Evolutionary conservation across 2,888 invertebrate species (phyloP), one percentile per base, ranked within the genome.

Genomic region (Eueremaeus valkanovi): DNA sequence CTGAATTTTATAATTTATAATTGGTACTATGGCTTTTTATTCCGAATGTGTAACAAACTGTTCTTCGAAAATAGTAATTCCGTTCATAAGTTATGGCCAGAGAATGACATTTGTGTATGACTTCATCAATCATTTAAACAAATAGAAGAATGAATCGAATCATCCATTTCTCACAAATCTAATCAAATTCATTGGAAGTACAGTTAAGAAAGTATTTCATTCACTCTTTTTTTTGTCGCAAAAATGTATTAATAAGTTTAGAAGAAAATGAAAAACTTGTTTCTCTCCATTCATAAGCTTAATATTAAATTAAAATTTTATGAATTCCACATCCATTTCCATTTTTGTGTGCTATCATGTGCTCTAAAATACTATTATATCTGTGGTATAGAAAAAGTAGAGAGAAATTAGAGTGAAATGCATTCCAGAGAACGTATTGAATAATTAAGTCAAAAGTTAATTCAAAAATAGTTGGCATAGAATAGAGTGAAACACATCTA

Each of bases 221-320:
- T n/a, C n/a, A n/a, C n/a, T n/a, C n/a, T n/a, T n/a, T n/a, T n/a
- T n/a, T n/a, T n/a, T n/a, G n/a, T n/a, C n/a, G n/a, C n/a, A n/a
- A n/a, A n/a, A n/a, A n/a, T n/a, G n/a, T n/a, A n/a, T n/a, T n/a
- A n/a, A n/a, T n/a, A n/a, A n/a, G n/a, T n/a, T n/a, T n/a, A n/a
- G n/a, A n/a, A n/a, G n/a, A n/a, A n/a, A n/a, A n/a, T n/a, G n/a
- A n/a, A n/a, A n/a, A n/a, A n/a, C n/a, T n/a, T n/a, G n/a, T n/a
- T n/a, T n/a, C n/a, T n/a, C n/a, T n/a, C n/a, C n/a, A n/a, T n/a
- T n/a, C n/a, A 36, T 8, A 11, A 11, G 36, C 11, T 31, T 24
- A 29, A 61, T 11, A 61, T 61, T 61, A 31, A 24, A 61, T 61
- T 61, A 61, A 61, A 27, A 61, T 61, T 61, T 61, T 61, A 61